Conservation (phyloP, 2,113 vertebrate species). For the Barbus barbus region DNA sequence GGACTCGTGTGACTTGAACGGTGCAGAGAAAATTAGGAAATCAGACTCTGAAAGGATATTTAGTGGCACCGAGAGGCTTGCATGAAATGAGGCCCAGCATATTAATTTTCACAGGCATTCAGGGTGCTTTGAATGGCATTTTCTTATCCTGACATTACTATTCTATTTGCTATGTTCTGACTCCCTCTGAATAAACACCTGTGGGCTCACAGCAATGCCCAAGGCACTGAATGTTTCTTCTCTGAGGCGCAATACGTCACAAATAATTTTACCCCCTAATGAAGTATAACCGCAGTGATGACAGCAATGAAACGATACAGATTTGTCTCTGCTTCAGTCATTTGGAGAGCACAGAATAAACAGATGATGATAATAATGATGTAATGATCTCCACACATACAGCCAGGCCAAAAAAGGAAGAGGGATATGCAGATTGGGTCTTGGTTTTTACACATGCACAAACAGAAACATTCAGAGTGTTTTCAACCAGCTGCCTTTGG, state of each 20-base stretch:
- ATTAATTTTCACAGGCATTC: slow-evolving; percentile 31
- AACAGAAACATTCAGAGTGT: background rate
- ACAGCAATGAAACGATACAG: slow-evolving; percentile 10
- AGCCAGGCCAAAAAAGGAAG: background rate
- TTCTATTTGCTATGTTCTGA: slow-evolving; percentile 29
- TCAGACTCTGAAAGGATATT: slow-evolving; percentile 18
- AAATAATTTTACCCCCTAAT: slow-evolving; percentile 24
- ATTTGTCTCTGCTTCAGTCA: slow-evolving; percentile 24
- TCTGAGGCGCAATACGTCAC: slow-evolving; percentile 18
- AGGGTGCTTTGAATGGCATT: slow-evolving; percentile 3
- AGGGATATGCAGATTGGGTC: background rate
- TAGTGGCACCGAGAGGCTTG: background rate
- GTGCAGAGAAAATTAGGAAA: background rate
- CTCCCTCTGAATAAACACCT: slow-evolving; percentile 24
- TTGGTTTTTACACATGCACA: background rate
- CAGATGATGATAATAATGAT: slow-evolving; percentile 8
- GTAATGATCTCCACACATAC: background rate
- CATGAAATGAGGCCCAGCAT: slow-evolving; percentile 23
- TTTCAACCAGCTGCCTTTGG: background rate
- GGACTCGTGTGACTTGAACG: background rate
- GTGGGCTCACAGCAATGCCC: slow-evolving; percentile 1
- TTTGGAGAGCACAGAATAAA: background rate
- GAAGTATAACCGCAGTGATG: slow-evolving; percentile 14
- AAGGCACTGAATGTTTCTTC: slow-evolving; percentile 8
- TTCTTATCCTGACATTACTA: slow-evolving; percentile 4